Evolutionary conservation across 2,113 vertebrate species (phyloP).

Genomic region (Etia nguti): DNA sequence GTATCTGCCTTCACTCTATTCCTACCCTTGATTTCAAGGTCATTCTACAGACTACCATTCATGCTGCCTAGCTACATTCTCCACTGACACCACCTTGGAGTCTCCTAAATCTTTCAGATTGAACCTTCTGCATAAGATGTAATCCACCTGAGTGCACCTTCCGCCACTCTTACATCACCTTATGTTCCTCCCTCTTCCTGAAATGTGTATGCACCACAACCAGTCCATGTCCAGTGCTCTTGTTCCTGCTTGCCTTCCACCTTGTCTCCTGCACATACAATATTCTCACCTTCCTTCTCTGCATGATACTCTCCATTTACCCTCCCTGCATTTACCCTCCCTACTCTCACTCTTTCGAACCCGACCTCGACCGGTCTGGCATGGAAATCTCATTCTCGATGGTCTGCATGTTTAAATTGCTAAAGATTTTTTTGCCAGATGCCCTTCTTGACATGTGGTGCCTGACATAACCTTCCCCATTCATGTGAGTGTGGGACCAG

Average conservation of each 20-base stretch:
- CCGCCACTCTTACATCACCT: background rate
- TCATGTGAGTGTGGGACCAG: background rate
- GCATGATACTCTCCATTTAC: background rate
- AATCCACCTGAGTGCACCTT: background rate
- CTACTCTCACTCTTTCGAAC: fast-evolving
- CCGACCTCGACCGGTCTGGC: fast-evolving
- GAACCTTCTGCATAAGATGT: background rate
- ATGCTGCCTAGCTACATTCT: too few species aligned
- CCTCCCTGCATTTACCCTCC: fast-evolving
- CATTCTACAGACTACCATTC: background rate
- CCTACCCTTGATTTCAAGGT: background rate
- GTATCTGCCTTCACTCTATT: background rate
- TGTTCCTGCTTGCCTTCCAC: background rate
- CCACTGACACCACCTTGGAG: background rate
- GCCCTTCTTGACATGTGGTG: background rate
- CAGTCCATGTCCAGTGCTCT: fast-evolving
- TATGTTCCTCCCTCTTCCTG: background rate
- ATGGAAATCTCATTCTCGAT: background rate
- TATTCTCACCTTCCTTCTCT: background rate
- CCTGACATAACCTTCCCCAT: background rate
- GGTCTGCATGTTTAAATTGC: background rate
- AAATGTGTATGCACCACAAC: background rate
- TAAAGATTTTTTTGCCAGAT: fast-evolving
- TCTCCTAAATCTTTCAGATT: background rate
- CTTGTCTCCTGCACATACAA: background rate